These are phyloP conservation scores for Haemorhous mexicanus DNA, from an alignment of 2,113 vertebrate genomes.

Conservation along the genomic window DNA sequence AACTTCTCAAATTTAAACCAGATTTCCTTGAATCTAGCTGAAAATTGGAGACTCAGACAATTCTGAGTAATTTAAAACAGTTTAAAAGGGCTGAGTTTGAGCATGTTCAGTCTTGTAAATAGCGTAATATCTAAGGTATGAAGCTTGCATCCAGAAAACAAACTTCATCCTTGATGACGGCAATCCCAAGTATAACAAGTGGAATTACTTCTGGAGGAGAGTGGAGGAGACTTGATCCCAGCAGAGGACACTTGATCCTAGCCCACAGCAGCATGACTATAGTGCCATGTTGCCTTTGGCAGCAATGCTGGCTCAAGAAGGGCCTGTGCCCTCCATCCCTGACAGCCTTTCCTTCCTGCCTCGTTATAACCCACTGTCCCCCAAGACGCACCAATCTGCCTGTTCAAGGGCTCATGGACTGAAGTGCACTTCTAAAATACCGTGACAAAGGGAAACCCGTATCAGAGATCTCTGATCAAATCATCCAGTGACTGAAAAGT, in stretches of 20 bases:
- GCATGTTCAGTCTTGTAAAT: neutral
- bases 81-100: neutral
- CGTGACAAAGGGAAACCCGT: neutral
- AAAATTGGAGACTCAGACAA: neutral
- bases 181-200: neutral
- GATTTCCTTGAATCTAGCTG: neutral
- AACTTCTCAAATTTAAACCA: neutral
- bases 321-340: neutral
- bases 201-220: neutral
- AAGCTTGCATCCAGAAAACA: neutral
- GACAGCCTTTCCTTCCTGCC: neutral
- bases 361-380: neutral
- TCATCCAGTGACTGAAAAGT: neutral
- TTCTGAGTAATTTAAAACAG: neutral
- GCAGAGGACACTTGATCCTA: neutral
- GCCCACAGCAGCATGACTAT: neutral
- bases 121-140: neutral
- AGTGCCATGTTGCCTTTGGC: neutral
- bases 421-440: neutral
- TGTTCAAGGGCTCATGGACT: neutral
- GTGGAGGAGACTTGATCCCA: neutral
- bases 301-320: neutral
- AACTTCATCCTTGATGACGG: neutral
- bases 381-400: accelerated
- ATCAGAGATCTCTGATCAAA: neutral